Percentiles rank a stretch among this genome's conserved stretches.
These are phyloP conservation scores for Pyrrhosoma nymphula DNA, from an alignment of 2,888 invertebrate species.

Conservation along the genomic window DNA sequence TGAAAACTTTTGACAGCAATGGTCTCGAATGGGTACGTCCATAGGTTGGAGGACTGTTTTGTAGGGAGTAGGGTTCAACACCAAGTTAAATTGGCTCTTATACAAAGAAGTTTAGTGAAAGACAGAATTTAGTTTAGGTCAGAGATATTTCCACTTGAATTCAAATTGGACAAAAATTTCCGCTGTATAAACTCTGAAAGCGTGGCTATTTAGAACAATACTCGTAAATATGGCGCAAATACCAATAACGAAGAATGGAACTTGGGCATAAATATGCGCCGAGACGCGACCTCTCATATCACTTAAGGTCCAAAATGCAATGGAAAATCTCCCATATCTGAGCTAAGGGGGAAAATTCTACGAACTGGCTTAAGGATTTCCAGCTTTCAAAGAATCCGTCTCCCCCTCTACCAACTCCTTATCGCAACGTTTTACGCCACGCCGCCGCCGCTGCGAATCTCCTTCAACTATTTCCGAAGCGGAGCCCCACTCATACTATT, in stretches of 20 bases:
- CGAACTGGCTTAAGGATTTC: background rate
- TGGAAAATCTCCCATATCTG: background rate
- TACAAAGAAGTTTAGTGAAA: too few species aligned
- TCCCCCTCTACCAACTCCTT: background rate
- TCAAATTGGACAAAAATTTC: background rate
- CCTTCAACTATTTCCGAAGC: background rate
- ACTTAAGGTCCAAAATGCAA: background rate
- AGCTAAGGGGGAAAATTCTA: background rate
- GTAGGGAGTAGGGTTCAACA: too few species aligned
- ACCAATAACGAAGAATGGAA: background rate
- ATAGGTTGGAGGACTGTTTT: too few species aligned
- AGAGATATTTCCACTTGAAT: background rate
- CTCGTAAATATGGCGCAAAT: background rate
- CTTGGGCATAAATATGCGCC: too few species aligned
- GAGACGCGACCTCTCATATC: background rate
- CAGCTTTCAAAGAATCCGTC: background rate
- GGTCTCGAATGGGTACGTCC: too few species aligned
- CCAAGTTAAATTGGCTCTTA: too few species aligned
- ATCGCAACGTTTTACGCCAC: background rate
- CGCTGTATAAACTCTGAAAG: background rate
- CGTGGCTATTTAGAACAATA: background rate
- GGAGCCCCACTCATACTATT: background rate
- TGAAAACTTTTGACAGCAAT: too few species aligned
- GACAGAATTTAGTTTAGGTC: too few species aligned
- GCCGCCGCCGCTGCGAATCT: background rate